Evolutionary conservation across 2,797 vertebrate genomes (phyloP).

Genomic region (Aldrovandia affinis): DNA sequence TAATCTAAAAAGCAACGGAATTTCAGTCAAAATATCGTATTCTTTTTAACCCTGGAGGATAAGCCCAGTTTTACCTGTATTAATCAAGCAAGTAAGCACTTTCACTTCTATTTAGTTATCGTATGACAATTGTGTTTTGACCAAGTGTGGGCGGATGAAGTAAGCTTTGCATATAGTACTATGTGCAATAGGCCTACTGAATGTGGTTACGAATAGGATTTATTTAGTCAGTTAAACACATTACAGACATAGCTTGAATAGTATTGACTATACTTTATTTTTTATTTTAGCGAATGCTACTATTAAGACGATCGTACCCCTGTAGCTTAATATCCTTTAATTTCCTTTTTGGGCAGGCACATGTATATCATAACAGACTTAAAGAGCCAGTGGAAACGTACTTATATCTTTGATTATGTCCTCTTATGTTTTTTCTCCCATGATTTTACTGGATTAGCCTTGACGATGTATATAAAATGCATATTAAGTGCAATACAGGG

Average conservation of each 20-base stretch:
- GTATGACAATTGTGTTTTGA: background rate
- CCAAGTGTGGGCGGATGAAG: background rate
- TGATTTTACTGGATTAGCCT: background rate
- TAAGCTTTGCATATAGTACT: background rate
- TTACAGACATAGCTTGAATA: background rate
- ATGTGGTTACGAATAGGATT: too few relatives aligned
- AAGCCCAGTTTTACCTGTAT: background rate
- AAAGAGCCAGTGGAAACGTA: background rate
- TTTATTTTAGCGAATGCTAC: background rate
- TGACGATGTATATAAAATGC: background rate
- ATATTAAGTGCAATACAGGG: background rate
- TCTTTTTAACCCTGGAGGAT: background rate
- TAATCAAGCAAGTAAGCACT: too few relatives aligned
- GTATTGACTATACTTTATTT: background rate
- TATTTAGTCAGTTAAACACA: background rate
- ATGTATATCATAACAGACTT: background rate
- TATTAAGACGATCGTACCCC: background rate
- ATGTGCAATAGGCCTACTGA: background rate
- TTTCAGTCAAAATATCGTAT: background rate
- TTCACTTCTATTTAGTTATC: background rate
- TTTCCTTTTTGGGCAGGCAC: background rate
- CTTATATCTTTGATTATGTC: background rate
- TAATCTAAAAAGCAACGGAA: background rate
- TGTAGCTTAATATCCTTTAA: background rate
- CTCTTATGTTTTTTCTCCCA: background rate